phyloP scores from a whole-genome alignment of 2,888 invertebrate species.

The Acrocyrtus sp. region DNA sequence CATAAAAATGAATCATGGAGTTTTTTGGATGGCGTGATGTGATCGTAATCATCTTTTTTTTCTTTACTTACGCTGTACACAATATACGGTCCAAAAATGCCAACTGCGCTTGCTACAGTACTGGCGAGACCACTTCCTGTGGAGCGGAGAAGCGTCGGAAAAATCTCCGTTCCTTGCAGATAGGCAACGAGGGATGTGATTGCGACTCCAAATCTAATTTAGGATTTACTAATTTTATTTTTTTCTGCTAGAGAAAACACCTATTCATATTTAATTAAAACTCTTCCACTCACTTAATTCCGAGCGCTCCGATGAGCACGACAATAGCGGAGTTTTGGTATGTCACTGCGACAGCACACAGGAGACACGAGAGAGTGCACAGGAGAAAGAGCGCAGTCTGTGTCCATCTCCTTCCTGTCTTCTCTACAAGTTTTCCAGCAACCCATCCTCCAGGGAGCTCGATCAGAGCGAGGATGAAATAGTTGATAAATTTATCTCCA shows the following conservation, averaged over 20 bases:
- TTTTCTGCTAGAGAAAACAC: too few species aligned
- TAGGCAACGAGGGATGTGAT: slow-evolving; percentile 72
- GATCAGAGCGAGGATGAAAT: slow-evolving; percentile 54
- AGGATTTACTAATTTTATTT: too few species aligned
- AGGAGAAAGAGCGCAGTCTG: slow-evolving; percentile 49
- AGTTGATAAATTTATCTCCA: slow-evolving; percentile 57
- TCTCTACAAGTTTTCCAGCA: slow-evolving; percentile 69
- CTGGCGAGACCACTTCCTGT: slow-evolving; percentile 74
- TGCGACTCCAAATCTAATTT: slow-evolving; percentile 67
- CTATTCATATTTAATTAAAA: too few species aligned
- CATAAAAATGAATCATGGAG: too few species aligned
- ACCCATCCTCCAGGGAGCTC: slow-evolving; percentile 57
- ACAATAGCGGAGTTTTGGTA: slow-evolving; percentile 36
- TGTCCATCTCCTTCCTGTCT: slow-evolving; percentile 69
- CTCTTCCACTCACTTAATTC: too few species aligned
- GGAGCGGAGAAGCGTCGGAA: slow-evolving; percentile 74
- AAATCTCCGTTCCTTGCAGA: slow-evolving; percentile 74
- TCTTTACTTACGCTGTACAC: too few species aligned
- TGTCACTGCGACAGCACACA: slow-evolving; percentile 48
- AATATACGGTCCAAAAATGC: slow-evolving; percentile 73
- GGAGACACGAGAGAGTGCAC: slow-evolving; percentile 47
- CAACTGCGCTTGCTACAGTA: slow-evolving; percentile 70
- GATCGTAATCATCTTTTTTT: too few species aligned
- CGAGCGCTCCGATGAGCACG: slow-evolving; percentile 43
- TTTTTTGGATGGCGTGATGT: too few species aligned